A percentile compares a stretch with the other conserved stretches of the same genome.
Evolutionary conservation across 2,888 invertebrate genomes (phyloP).

Genomic region (Apamea monoglypha): DNA sequence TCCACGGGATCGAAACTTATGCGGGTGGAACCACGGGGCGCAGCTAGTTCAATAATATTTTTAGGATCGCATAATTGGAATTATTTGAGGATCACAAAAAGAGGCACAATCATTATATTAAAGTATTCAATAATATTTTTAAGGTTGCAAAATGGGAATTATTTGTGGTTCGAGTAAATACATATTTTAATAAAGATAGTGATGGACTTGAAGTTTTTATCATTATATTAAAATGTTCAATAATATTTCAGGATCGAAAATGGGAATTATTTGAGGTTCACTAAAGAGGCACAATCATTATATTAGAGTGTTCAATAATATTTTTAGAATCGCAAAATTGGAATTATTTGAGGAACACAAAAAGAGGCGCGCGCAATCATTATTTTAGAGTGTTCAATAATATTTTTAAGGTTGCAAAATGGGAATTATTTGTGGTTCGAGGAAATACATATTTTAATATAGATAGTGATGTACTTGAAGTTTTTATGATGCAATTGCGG

Average conservation of each 20-base stretch:
- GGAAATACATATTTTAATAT: not conserved
- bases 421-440: not conserved
- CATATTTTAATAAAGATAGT: conserved; percentile 3
- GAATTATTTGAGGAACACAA: not conserved
- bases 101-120: not conserved
- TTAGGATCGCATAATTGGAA: not conserved
- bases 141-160: not conserved
- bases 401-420: not conserved
- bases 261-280: no score
- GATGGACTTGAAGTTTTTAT: not conserved
- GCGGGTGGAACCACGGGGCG: no score
- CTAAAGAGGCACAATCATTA: no score
- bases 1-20: no score
- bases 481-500: not conserved
- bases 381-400: not conserved
- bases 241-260: no score
- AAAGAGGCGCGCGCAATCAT: not conserved
- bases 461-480: not conserved
- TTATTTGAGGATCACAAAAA: not conserved
- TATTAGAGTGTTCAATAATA: no score
- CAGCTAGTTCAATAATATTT: not conserved
- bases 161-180: not conserved
- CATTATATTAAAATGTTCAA: no score
- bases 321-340: not conserved
- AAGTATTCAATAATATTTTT: not conserved